A percentile compares a stretch with the other conserved stretches of the same genome.
These are phyloP conservation scores for Carassius gibelio DNA, from an alignment of 2,113 vertebrate genomes.

Conservation along the genomic window DNA sequence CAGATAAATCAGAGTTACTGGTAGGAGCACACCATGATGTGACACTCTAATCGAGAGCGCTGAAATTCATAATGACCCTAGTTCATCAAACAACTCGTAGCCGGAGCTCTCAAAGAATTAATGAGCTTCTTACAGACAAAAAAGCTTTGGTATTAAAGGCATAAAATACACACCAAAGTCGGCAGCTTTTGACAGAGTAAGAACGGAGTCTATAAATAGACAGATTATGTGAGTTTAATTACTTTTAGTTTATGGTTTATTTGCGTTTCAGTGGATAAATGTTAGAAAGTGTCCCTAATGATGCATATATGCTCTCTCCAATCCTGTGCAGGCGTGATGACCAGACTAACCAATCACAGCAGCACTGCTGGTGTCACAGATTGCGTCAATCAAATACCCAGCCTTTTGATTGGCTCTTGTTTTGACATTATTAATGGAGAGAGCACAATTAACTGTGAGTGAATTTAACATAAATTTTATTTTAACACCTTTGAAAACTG, in stretches of 20 bases:
- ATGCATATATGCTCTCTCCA: conserved; percentile 56
- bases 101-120: conserved; percentile 32
- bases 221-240: conserved; percentile 17
- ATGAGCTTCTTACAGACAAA: conserved; percentile 16
- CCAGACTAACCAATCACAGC: conserved; percentile 80
- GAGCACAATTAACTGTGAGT: conserved; percentile 77
- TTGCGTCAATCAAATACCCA: conserved; percentile 75
- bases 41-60: conserved; percentile 41
- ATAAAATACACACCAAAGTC: not conserved
- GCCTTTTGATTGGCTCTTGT: conserved; percentile 78
- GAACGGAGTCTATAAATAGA: not conserved
- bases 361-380: conserved; percentile 77
- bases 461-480: not conserved
- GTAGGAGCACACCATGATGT: conserved; percentile 15
- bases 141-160: conserved; percentile 2
- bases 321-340: conserved; percentile 71
- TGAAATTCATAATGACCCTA: conserved; percentile 36
- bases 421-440: conserved; percentile 78
- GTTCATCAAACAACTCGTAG: conserved; percentile 45
- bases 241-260: not conserved
- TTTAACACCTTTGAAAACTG: not conserved
- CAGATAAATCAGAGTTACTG: conserved; percentile 33
- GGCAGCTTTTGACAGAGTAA: conserved; percentile 6
- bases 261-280: not conserved
- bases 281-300: conserved; percentile 47